A percentile compares a stretch with the other conserved stretches of the same genome.
Evolutionary conservation across 2,888 invertebrate genomes (phyloP).

Genomic region (Tricholauxania praeusta): DNA sequence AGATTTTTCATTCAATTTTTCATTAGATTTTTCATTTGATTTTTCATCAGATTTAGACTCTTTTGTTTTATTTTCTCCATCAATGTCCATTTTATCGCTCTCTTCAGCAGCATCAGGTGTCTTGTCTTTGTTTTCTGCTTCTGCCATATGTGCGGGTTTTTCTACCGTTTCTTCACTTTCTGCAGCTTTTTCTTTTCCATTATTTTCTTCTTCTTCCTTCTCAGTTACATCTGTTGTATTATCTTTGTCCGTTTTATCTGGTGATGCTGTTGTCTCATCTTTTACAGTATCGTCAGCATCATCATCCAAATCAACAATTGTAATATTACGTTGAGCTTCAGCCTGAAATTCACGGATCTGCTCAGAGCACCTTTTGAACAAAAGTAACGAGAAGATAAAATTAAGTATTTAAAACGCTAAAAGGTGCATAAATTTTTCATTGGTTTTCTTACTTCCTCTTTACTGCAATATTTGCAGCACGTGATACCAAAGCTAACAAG

Average conservation of each 20-base stretch:
- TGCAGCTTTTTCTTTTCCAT: not conserved
- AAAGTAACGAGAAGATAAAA: conserved; percentile 10
- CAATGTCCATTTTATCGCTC: conserved; percentile 46
- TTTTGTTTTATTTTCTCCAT: conserved; percentile 44
- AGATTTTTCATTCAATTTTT: not conserved
- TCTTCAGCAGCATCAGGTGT: conserved; percentile 39
- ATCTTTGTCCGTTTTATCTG: conserved; percentile 18
- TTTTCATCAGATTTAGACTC: conserved; percentile 38
- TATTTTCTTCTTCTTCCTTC: not conserved
- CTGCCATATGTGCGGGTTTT: too few relatives aligned
- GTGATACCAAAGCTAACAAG: conserved; percentile 85
- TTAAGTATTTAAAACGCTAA: not conserved
- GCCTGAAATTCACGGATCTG: conserved; percentile 61
- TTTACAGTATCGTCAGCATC: conserved; percentile 53
- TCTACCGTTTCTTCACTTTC: not conserved
- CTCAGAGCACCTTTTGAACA: conserved; percentile 54
- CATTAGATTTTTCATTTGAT: conserved; percentile 1
- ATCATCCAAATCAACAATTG: conserved; percentile 65
- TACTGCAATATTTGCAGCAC: conserved; percentile 90
- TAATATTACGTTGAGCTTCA: conserved; percentile 60
- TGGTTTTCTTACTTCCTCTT: conserved; percentile 71
- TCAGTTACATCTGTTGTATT: not conserved
- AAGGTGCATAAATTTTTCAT: not conserved
- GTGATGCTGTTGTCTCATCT: conserved; percentile 39
- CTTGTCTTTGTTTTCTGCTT: conserved; percentile 28